Base-by-base conservation (phyloP, 1,140 invertebrate species). In the Drosophila navojoa region DNA sequence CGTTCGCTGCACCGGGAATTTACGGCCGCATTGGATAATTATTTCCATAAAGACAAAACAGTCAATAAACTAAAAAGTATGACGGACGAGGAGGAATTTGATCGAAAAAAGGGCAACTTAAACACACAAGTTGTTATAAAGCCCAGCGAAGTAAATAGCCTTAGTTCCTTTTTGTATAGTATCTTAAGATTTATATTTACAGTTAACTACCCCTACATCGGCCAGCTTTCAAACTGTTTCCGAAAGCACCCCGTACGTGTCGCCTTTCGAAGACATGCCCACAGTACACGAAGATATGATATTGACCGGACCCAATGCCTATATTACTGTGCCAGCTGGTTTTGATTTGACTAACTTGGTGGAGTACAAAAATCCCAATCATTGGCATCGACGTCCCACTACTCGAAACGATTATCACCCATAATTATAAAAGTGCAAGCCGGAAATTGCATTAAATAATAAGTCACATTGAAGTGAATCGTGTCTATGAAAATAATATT, bases 361-460 rank as follows among this genome's bases (percentile, higher is more conserved):
- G 4, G 40, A 73, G 15, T 66, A 44, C 6, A 79, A 73, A 9
- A 19, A 82, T 68, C 71, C 80, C 6, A 84, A 82, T 63, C 80
- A 84, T 47, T 82, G 80, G 80, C 45, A 71, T 19, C 55, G 44
- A 6, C 76, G 80, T 13, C 6, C 22, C 3, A 60, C 58, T 25
- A 57, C 82, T 6, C 54, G 52, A 5, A 40, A 74, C 2, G 76
- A 73, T 15, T 54, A 38, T 27, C 5, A 4, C 7, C 45, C 62
- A 0, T 71, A 67, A 59, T 2, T 53, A 27, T 2, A 9, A 11
- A 13, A 15, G 1, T 57, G 55, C 15, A 61, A 38, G 22, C 57
- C 38, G 25, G 16, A 29, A 38, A 19, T 57, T 62, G 45, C 54
- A 75, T 44, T 54, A 38, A 13, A 15, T 47, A 52, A 38, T 27